Base-by-base conservation (phyloP, 2,113 vertebrate genomes). In the Gymnogyps californianus region DNA sequence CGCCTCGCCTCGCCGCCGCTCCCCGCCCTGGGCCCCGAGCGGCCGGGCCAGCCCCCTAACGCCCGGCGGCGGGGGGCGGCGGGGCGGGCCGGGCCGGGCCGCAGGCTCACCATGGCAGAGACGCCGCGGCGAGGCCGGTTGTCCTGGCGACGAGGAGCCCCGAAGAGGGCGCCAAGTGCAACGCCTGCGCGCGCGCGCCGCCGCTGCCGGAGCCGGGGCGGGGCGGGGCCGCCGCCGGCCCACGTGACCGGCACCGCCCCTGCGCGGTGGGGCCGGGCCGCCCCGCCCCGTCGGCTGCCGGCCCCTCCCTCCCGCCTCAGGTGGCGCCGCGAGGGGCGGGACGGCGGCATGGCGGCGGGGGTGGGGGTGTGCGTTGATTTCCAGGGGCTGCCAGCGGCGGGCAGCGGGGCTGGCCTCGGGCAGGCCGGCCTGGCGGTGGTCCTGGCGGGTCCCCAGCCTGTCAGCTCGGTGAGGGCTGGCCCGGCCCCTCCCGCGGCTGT, bases 61-160 rank as follows among this genome's bases (percentile, higher is more conserved):
- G 12, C 46, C 16, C 11, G 42, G 29, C 18, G 19, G 57, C 49
- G 19, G 25, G 42, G 16, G 1, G 25, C 17, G 25, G 64, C 14
- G 14, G 42, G 57, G n/a, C 49, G 17, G 31, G 57, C 36, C 24
- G 7, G 36, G 64, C 54, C 59, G 66, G 52, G 64, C 75, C 69
- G 25, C 51, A 49, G 12, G 91, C 97, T 97, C 95, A 97, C 97
- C 97, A 97, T 97, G 96, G 97, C 96, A 92, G 92, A 46, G 93
- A 76, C 79, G 88, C 94, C 31, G 82, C 75, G 95, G 97, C 94
- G 93, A 95, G 91, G 94, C 96, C 97, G 96, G 97, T 97, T 97
- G 97, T 97, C 97, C 90, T 96, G 95, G 96, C 90, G 97, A 97
- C 96, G 95, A 74, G 88, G 84, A 89, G 92, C 87, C 96, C 96